Percentiles rank a stretch among this genome's conserved stretches.
Conservation (phyloP, 2,113 vertebrate genomes). For the Chauna torquata region DNA sequence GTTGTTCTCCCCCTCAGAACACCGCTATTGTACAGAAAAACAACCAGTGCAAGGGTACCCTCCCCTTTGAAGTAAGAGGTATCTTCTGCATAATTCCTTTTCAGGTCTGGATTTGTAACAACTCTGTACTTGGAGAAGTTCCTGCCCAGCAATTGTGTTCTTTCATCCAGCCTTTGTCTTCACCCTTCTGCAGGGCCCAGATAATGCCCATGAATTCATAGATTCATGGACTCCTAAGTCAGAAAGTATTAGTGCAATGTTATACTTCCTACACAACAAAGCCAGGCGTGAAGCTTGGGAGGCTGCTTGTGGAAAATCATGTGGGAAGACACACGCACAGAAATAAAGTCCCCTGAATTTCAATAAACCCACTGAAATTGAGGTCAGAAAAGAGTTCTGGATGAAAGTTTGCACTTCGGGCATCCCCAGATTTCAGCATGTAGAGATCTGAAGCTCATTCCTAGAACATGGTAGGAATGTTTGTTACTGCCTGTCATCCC, state of each 20-base stretch:
- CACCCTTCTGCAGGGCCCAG: not conserved
- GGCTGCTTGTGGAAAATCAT: not conserved
- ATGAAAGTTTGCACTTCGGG: not conserved
- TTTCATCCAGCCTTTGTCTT: not conserved
- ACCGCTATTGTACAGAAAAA: not conserved
- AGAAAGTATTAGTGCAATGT: not conserved
- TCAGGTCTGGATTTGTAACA: not conserved
- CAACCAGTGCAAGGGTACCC: not conserved
- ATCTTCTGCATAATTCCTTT: not conserved
- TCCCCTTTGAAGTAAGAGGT: not conserved
- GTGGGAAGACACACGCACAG: accelerated
- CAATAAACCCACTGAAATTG: not conserved
- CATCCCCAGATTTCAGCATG: not conserved
- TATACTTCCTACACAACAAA: not conserved
- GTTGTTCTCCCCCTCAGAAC: not conserved
- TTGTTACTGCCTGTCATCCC: not conserved
- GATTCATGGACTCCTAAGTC: not conserved
- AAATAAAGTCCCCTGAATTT: not conserved
- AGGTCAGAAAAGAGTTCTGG: not conserved
- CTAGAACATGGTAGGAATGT: not conserved
- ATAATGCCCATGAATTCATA: not conserved
- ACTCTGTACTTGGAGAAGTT: not conserved
- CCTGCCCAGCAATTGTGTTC: not conserved
- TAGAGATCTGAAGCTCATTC: accelerated
- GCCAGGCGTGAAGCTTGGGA: not conserved